Percentiles rank a stretch among this genome's conserved stretches.
Conservation (phyloP, 2,797 vertebrate genomes). For the Eidolon dupreanum region DNA sequence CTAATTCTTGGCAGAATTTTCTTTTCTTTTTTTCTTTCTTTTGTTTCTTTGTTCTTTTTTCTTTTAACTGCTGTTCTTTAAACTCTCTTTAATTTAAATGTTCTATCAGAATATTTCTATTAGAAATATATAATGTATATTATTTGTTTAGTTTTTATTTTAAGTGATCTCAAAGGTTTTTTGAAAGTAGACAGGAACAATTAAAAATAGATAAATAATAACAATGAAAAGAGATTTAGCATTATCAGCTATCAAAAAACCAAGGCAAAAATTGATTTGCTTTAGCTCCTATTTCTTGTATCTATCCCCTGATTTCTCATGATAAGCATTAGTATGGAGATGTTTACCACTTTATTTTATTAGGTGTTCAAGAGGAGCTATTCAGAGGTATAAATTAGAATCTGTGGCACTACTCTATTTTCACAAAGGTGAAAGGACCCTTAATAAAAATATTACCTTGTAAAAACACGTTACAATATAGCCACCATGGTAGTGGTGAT, state of each 20-base stretch:
- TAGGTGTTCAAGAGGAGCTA: not conserved
- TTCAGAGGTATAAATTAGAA: not conserved
- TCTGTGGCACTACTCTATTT: not conserved
- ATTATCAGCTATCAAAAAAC: not conserved
- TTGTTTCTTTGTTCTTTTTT: not conserved
- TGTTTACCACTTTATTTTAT: slow-evolving; percentile 13
- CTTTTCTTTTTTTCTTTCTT: not conserved
- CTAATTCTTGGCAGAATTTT: not conserved
- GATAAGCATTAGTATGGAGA: not conserved
- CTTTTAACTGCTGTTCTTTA: not conserved
- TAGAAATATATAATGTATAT: not conserved
- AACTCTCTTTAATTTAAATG: slow-evolving; percentile 6
- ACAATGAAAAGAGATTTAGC: not conserved
- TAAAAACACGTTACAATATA: not conserved
- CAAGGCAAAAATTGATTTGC: not conserved
- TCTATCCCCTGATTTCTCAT: not conserved
- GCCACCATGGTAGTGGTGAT: not conserved
- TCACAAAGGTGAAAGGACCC: not conserved
- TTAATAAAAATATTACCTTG: slow-evolving; percentile 10
- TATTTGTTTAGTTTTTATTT: not conserved
- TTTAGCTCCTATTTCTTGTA: not conserved
- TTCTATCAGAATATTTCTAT: not conserved
- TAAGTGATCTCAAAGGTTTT: not conserved
- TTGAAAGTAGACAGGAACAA: not conserved
- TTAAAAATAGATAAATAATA: slow-evolving; percentile 31